phyloP scores from a whole-genome alignment of 2,797 vertebrate species.

The Chromobotia macracanthus region DNA sequence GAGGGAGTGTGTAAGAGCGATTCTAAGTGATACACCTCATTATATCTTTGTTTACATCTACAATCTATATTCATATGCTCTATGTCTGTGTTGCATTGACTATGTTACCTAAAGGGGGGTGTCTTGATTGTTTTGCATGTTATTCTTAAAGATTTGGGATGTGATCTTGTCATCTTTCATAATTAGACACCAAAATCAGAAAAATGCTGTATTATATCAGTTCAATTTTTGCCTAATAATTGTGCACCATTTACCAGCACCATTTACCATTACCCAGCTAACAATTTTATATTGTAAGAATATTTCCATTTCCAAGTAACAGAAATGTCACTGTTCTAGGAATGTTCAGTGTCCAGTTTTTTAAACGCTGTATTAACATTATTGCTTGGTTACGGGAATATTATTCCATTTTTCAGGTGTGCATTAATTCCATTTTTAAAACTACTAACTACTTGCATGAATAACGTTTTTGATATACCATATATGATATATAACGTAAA shows the following conservation, averaged over 20 bases:
- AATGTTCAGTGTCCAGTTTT: too few species aligned
- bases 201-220: background rate
- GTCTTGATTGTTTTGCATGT: conserved; percentile 4
- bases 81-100: conserved; percentile 18
- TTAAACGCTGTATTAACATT: too few species aligned
- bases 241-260: background rate
- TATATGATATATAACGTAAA: too few species aligned
- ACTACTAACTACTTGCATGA: too few species aligned
- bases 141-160: background rate
- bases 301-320: too few species aligned
- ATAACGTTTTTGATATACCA: too few species aligned
- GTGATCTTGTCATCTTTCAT: background rate
- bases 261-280: too few species aligned
- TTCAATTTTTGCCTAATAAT: background rate
- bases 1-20: conserved; percentile 6
- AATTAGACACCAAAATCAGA: background rate
- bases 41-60: conserved; percentile 14
- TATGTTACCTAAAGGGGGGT: background rate
- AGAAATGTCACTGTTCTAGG: too few species aligned
- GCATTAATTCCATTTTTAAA: too few species aligned
- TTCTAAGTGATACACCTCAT: conserved; percentile 27
- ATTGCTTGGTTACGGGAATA: too few species aligned
- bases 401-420: too few species aligned
- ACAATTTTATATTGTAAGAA: too few species aligned
- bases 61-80: conserved; percentile 13